Evolutionary conservation across 2,888 invertebrate genomes (phyloP).

Genomic region (Lochmaea crataegi): DNA sequence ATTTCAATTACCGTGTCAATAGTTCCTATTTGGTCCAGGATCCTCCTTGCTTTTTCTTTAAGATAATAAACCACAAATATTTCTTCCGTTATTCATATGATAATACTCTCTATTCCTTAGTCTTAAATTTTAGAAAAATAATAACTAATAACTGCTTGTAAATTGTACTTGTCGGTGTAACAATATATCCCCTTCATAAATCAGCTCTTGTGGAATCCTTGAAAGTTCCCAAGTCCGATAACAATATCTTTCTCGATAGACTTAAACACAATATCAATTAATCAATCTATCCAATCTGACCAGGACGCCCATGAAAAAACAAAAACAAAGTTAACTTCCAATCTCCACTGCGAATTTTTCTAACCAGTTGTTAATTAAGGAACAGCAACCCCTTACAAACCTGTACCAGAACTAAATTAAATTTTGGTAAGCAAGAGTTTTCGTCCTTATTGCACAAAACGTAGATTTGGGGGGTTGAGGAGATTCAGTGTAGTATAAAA

Average conservation of each 20-base stretch:
- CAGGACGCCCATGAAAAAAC: slow-evolving; percentile 43
- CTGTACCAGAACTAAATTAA: slow-evolving; percentile 53
- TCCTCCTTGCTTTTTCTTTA: too few relatives aligned
- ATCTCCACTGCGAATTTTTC: slow-evolving; percentile 53
- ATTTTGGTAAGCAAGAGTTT: slow-evolving; percentile 49
- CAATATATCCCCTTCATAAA: background rate
- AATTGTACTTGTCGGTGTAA: background rate
- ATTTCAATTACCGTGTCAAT: too few relatives aligned
- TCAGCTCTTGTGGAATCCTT: background rate
- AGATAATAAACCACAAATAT: too few relatives aligned
- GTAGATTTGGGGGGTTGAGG: background rate
- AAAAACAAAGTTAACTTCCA: slow-evolving; percentile 52
- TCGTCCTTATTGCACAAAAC: slow-evolving; percentile 40
- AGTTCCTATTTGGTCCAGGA: too few relatives aligned
- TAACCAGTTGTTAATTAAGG: slow-evolving; percentile 59
- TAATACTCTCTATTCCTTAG: too few relatives aligned
- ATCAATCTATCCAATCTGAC: slow-evolving; percentile 48
- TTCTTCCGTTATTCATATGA: too few relatives aligned
- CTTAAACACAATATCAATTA: slow-evolving; percentile 46
- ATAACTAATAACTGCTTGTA: too few relatives aligned
- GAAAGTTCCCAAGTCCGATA: background rate
- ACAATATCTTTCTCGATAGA: background rate
- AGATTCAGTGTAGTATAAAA: background rate
- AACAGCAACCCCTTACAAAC: slow-evolving; percentile 47
- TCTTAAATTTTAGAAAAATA: too few relatives aligned